Percentiles rank a stretch among this genome's conserved stretches.
phyloP scores from a whole-genome alignment of 2,888 invertebrate genomes.

The Oscheius sp. region DNA sequence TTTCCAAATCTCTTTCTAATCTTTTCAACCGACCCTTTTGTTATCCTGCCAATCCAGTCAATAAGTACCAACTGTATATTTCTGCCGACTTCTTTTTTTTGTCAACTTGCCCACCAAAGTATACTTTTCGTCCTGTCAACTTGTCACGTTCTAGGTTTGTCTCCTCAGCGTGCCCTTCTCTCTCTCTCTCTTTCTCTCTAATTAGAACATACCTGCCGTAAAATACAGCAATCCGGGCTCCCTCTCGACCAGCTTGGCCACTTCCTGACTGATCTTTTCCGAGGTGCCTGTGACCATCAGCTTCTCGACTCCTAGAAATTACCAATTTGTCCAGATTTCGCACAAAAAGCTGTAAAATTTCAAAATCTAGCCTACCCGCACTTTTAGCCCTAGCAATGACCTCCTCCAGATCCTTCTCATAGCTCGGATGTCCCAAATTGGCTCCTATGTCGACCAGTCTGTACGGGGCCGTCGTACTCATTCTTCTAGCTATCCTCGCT shows the following conservation, averaged over 20 bases:
- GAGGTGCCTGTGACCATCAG: conserved; percentile 71
- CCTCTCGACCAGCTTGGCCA: conserved; percentile 50
- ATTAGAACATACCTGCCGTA: conserved; percentile 61
- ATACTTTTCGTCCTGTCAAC: too few relatives aligned
- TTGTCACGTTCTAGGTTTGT: too few relatives aligned
- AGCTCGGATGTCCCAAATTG: conserved; percentile 67
- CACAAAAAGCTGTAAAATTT: background rate
- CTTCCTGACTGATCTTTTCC: conserved; percentile 60
- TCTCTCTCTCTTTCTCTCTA: too few relatives aligned
- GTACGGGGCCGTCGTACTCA: conserved; percentile 41
- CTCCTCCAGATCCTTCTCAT: conserved; percentile 57
- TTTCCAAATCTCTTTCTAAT: too few relatives aligned
- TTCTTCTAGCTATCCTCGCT: background rate
- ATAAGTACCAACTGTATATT: too few relatives aligned
- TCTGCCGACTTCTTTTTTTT: too few relatives aligned
- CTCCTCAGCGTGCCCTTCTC: too few relatives aligned
- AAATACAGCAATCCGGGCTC: conserved; percentile 68
- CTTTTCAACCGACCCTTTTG: too few relatives aligned
- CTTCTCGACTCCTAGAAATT: conserved; percentile 58
- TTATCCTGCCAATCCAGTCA: too few relatives aligned
- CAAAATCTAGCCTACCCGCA: conserved; percentile 50
- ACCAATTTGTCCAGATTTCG: background rate
- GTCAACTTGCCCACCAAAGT: too few relatives aligned
- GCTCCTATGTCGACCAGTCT: conserved; percentile 71
- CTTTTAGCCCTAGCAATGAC: conserved; percentile 65